Conservation (phyloP, 2,113 vertebrate species). For the Psophia crepitans region DNA sequence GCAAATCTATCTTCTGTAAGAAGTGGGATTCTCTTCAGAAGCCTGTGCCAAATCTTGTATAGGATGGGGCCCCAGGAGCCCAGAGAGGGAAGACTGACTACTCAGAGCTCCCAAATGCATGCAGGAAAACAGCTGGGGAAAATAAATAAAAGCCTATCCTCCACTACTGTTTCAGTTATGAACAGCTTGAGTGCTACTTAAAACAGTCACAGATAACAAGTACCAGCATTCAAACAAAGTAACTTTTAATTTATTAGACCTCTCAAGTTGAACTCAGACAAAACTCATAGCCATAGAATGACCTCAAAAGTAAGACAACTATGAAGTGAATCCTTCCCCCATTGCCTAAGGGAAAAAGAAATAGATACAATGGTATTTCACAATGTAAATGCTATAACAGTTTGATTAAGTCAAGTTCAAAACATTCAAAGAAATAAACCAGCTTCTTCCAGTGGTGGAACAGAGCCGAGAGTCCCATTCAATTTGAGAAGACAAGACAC, state of each 20-base stretch:
- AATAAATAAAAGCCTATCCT: neutral
- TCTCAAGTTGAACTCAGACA: neutral
- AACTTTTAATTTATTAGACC: neutral
- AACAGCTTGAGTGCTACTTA: neutral
- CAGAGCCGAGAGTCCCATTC: neutral
- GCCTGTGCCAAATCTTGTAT: neutral
- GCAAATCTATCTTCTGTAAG: neutral
- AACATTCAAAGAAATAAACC: neutral
- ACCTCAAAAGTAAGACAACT: neutral
- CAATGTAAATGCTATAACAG: neutral
- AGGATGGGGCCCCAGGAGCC: neutral
- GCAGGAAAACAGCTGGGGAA: neutral
- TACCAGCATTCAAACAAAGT: neutral
- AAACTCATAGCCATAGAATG: neutral
- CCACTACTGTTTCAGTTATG: neutral
- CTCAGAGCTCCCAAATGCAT: neutral
- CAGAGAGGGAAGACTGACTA: neutral
- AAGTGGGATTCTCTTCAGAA: neutral
- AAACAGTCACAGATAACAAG: neutral
- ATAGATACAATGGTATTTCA: neutral
- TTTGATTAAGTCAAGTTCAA: neutral
- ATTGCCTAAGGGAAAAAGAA: neutral
- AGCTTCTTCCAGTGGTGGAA: neutral
- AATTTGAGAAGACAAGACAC: neutral
- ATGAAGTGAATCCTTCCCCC: neutral